These are phyloP conservation scores for Lineus longissimus DNA, from an alignment of 1,140 invertebrate species.

Conservation along the genomic window DNA sequence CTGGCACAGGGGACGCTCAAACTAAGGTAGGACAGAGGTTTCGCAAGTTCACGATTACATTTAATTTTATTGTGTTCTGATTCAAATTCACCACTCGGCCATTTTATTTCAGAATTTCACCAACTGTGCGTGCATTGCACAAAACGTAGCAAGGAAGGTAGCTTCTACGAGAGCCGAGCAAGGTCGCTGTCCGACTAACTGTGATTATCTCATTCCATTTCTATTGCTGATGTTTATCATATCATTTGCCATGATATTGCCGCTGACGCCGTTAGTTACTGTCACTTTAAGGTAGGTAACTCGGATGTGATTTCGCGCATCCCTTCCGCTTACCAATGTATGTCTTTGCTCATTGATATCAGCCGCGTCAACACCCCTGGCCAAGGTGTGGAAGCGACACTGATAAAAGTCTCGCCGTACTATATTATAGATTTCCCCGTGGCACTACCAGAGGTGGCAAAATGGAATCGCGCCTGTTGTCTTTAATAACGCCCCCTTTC, in stretches of 20 bases:
- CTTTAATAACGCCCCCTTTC: not conserved
- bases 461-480: not conserved
- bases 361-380: not conserved
- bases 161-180: not conserved
- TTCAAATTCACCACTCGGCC: not conserved
- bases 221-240: too few species aligned
- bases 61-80: not conserved
- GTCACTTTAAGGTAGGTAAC: too few species aligned
- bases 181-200: too few species aligned
- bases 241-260: too few species aligned
- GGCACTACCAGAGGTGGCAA: not conserved
- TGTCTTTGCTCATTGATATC: not conserved
- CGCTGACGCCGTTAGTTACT: too few species aligned
- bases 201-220: too few species aligned
- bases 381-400: not conserved
- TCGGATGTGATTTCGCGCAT: too few species aligned
- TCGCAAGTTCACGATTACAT: not conserved
- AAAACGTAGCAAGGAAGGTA: not conserved
- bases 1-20: not conserved
- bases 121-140: not conserved
- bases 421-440: not conserved
- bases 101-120: not conserved
- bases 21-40: not conserved
- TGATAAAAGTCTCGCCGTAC: not conserved
- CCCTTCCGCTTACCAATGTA: too few species aligned